phyloP scores from a whole-genome alignment of 2,113 vertebrate species.

The Marmota monax region DNA sequence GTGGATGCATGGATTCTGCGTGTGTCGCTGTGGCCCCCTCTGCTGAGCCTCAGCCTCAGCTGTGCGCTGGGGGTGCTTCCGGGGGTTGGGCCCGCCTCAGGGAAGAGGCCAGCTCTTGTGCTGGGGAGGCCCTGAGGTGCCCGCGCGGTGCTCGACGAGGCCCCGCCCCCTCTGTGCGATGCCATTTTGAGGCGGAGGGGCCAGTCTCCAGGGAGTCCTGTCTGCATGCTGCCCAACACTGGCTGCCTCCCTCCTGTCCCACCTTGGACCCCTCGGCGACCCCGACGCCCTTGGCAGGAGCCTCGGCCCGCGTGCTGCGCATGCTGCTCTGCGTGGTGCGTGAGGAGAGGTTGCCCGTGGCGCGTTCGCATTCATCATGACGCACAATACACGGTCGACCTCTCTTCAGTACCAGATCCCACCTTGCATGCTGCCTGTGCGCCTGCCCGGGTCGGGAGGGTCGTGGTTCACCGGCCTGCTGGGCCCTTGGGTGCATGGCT shows the following conservation, averaged over 20 bases:
- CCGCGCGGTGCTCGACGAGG: fast-evolving
- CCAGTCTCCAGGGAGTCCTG: fast-evolving
- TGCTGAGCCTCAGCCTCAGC: fast-evolving
- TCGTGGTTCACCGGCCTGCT: fast-evolving
- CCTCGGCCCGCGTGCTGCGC: not conserved
- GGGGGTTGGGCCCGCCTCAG: not conserved
- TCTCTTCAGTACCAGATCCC: not conserved
- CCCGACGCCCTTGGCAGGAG: fast-evolving
- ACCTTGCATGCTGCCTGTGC: not conserved
- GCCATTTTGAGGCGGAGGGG: fast-evolving
- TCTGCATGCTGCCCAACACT: not conserved
- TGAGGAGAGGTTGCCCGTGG: conserved; percentile 37
- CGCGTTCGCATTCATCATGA: not conserved
- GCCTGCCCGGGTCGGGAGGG: not conserved
- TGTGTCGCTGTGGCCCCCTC: not conserved
- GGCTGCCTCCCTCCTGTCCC: not conserved
- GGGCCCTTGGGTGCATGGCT: not conserved
- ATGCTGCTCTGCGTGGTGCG: fast-evolving
- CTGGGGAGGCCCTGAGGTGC: not conserved
- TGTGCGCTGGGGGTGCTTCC: not conserved
- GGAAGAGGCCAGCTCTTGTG: not conserved
- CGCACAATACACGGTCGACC: not conserved
- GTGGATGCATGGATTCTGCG: conserved; percentile 55
- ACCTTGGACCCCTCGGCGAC: fast-evolving
- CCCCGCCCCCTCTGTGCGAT: fast-evolving